Base-by-base conservation (phyloP, 2,888 invertebrate genomes). In the Galerucella calmariensis region DNA sequence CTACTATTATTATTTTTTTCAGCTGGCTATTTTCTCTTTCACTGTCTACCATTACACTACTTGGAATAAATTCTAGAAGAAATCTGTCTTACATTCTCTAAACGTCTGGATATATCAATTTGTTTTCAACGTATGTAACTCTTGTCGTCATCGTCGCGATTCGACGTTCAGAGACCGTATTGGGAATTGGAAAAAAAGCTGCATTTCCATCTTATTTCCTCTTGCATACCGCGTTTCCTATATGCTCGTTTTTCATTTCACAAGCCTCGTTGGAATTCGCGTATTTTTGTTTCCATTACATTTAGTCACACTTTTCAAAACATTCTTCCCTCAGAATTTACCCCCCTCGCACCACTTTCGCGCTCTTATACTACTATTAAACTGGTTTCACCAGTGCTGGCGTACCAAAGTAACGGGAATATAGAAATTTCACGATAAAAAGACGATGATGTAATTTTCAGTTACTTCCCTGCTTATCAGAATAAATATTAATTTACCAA, bases 141-240 rank as follows among this genome's bases (percentile, higher is more conserved):
- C 1, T 51, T 9, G 35, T 51, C n/a, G n/a, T 48, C 14, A 41
- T 41, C 35, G 0, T 8, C 35, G 35, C 14, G 51, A 8, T 51
- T 51, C n/a, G n/a, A 5, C n/a, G n/a, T n/a, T 51, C 51, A n/a
- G 51, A 51, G 8, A 14, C 14, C 14, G 51, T 61, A 62, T 62
- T 35, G 62, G 41, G 24, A 62, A 69, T 61, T 51, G 35, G 35
- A 58, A 35, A 56, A 69, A 69, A 46, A 61, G 61, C 69, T 12
- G 61, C 69, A 69, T 69, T 69, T 69, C 61, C 69, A 69, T 69
- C 62, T 51, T 69, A 61, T 69, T 69, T 69, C 69, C 62, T 51
- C 27, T 51, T 12, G 27, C 24, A 27, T 59, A 2, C 59, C 59
- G 59, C 24, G 59, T 58, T 24, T 58, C 58, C n/a, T 61, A 27